phyloP scores from a whole-genome alignment of 2,113 vertebrate species.

The Eptesicus fuscus region DNA sequence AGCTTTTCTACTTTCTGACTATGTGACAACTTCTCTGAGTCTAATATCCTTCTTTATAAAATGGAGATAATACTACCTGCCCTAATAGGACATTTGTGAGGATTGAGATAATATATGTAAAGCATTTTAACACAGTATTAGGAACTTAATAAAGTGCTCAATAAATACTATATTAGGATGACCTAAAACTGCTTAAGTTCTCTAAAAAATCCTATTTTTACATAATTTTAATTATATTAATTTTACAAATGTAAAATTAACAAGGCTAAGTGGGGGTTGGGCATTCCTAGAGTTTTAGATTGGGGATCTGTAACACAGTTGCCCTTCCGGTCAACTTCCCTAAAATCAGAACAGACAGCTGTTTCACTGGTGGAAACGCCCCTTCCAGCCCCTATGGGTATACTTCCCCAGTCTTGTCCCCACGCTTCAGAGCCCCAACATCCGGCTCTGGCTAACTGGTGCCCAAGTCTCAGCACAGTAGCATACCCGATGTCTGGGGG shows the following conservation, averaged over 20 bases:
- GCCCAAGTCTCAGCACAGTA: not conserved
- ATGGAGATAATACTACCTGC: not conserved
- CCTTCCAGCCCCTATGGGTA: not conserved
- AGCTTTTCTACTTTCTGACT: not conserved
- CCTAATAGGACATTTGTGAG: not conserved
- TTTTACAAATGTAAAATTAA: not conserved
- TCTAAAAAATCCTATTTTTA: constrained; percentile 13
- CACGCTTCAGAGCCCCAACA: not conserved
- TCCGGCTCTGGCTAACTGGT: not conserved
- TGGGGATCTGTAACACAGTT: not conserved
- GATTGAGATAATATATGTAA: not conserved
- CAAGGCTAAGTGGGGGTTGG: not conserved
- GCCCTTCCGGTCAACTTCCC: not conserved
- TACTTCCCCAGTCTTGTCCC: not conserved
- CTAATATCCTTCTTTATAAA: constrained; percentile 31
- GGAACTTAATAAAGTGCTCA: not conserved
- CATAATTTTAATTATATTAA: constrained; percentile 19
- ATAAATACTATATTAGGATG: not conserved
- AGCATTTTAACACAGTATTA: not conserved
- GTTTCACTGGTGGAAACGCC: not conserved
- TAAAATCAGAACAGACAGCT: constrained; percentile 48
- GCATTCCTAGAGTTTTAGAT: not conserved
- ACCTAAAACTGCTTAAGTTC: not conserved
- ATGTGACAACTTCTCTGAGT: not conserved
- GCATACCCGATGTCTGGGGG: constrained; percentile 63